Conservation (phyloP, 1,140 invertebrate genomes). For the Ostrea denselamellosa region DNA sequence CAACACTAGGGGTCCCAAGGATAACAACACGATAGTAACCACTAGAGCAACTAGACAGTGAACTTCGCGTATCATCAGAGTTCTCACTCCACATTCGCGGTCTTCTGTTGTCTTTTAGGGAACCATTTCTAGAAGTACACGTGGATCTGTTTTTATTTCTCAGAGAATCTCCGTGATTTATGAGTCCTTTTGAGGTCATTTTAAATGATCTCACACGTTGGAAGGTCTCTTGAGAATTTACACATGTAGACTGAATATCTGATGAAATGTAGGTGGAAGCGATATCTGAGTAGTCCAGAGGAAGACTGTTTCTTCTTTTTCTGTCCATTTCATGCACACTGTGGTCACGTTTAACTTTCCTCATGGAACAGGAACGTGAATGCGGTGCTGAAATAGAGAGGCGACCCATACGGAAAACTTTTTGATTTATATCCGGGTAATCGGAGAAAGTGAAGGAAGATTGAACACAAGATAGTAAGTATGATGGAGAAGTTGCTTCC, state of each 20-base stretch:
- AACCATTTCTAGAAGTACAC: conserved; percentile 85
- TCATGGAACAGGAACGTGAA: conserved; percentile 20
- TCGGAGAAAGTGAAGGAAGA: neutral
- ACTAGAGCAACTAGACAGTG: conserved; percentile 52
- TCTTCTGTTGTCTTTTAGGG: conserved; percentile 49
- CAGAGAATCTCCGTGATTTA: conserved; percentile 94
- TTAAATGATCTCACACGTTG: conserved; percentile 90
- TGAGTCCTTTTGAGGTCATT: conserved; percentile 92
- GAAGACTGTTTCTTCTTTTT: conserved; percentile 28
- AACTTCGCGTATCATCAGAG: conserved; percentile 54
- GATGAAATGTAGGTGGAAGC: neutral
- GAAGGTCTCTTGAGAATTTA: conserved; percentile 39
- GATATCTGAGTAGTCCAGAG: neutral
- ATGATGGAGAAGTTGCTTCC: neutral
- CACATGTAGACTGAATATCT: conserved; percentile 17
- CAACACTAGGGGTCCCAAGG: conserved; percentile 91
- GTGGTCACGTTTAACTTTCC: conserved; percentile 8
- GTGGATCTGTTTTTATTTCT: conserved; percentile 82
- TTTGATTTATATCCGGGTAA: neutral
- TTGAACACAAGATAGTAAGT: neutral
- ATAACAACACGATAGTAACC: conserved; percentile 87
- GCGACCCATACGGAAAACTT: neutral
- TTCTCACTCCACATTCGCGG: conserved; percentile 56
- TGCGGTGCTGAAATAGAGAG: neutral
- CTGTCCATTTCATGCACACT: neutral